A percentile compares a stretch with the other conserved stretches of the same genome.
These are phyloP conservation scores for Boloria selene DNA, from an alignment of 2,888 invertebrate genomes.

Conservation along the genomic window DNA sequence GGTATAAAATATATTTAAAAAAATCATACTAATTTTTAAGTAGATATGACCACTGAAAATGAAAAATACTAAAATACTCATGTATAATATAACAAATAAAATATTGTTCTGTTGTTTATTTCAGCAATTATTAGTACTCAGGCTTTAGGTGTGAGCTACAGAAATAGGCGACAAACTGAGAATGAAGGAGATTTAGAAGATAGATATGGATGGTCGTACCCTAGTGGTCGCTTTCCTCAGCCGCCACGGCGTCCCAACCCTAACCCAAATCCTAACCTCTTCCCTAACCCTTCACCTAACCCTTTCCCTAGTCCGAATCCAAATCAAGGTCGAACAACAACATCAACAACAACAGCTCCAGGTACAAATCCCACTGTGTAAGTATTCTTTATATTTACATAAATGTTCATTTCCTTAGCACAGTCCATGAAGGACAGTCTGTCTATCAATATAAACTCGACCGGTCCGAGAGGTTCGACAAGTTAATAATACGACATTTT, in stretches of 20 bases:
- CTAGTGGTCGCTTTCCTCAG: no score
- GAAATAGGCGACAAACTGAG: constrained; percentile 51
- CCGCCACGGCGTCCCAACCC: no score
- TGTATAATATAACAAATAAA: no score
- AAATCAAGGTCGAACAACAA: constrained; percentile 21
- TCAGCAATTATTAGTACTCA: constrained; percentile 53
- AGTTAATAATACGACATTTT: constrained; percentile 7
- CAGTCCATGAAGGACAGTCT: constrained; percentile 6
- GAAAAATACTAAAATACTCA: background rate
- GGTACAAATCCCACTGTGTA: constrained; percentile 23
- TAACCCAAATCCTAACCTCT: no score
- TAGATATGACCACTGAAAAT: no score
- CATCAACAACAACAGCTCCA: constrained; percentile 13
- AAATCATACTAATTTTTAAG: no score
- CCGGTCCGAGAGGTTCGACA: background rate
- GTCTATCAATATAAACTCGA: background rate
- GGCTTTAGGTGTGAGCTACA: constrained; percentile 48
- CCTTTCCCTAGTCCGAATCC: no score
- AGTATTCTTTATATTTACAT: constrained; percentile 1
- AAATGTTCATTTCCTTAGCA: background rate
- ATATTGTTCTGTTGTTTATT: constrained; percentile 20
- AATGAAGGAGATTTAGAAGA: constrained; percentile 22
- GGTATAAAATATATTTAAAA: no score
- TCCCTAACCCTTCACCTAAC: no score
- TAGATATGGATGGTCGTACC: no score